Conservation (phyloP, 2,797 vertebrate genomes). For the Lerista edwardsae region DNA sequence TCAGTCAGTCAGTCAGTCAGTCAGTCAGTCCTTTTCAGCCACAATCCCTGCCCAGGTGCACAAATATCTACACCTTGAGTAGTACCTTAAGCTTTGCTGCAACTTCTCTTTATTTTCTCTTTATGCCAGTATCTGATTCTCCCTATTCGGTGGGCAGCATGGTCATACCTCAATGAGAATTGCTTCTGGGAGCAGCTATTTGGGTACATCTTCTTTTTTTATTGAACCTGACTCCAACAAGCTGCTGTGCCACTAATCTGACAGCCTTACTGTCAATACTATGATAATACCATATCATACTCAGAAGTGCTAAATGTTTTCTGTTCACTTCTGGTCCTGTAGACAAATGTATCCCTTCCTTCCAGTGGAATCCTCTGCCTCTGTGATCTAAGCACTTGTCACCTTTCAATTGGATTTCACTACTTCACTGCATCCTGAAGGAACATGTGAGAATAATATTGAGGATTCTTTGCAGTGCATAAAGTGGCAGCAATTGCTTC, state of each 20-base stretch:
- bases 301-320: background rate
- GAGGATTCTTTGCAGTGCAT: background rate
- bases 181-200: background rate
- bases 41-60: background rate
- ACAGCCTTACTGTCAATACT: background rate
- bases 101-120: background rate
- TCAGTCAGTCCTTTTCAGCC: no score
- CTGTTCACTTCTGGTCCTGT: background rate
- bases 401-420: slow-evolving; percentile 14
- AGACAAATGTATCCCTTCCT: background rate
- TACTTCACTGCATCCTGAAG: background rate
- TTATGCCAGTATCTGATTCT: background rate
- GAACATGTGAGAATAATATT: background rate
- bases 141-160: background rate
- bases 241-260: background rate
- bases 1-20: no score
- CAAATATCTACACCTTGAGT: background rate
- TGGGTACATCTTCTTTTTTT: background rate
- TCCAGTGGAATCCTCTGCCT: background rate
- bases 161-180: background rate
- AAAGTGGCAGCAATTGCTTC: background rate
- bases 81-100: background rate
- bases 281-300: background rate
- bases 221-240: background rate
- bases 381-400: background rate